phyloP scores from a whole-genome alignment of 2,113 vertebrate species.

The Anas platyrhynchos region DNA sequence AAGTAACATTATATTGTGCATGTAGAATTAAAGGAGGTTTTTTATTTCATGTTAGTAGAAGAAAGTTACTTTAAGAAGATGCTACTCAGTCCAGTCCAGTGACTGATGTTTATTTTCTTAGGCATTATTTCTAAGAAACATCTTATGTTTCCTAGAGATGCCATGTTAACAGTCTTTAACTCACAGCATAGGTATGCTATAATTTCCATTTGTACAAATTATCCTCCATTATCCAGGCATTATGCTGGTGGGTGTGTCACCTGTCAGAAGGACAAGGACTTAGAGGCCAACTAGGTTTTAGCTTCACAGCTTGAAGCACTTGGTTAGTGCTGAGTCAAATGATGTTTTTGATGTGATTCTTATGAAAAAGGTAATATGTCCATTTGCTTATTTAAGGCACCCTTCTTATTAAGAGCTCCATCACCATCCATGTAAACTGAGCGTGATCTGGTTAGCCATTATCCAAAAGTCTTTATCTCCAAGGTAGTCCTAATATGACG shows the following conservation, averaged over 20 bases:
- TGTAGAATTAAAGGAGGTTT: not conserved
- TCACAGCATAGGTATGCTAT: not conserved
- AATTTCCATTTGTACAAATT: not conserved
- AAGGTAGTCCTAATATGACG: not conserved
- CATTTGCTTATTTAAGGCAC: not conserved
- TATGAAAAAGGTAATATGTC: not conserved
- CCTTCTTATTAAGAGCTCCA: not conserved
- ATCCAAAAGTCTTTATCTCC: not conserved
- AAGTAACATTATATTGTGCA: not conserved
- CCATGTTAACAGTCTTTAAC: not conserved
- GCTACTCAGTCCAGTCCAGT: not conserved
- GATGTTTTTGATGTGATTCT: not conserved
- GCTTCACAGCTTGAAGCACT: not conserved
- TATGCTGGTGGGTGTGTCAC: not conserved
- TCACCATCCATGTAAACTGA: not conserved
- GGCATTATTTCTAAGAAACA: not conserved
- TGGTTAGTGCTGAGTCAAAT: not conserved
- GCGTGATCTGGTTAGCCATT: not conserved
- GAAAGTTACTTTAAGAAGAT: not conserved
- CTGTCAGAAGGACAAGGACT: not conserved
- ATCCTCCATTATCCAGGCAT: not conserved
- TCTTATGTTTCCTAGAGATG: not conserved
- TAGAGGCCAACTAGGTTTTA: not conserved
- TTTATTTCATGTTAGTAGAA: not conserved
- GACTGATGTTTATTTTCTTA: not conserved